Percentiles rank a stretch among this genome's conserved stretches.
Conservation (phyloP, 1,140 invertebrate genomes). For the Scaptomyza montana region DNA sequence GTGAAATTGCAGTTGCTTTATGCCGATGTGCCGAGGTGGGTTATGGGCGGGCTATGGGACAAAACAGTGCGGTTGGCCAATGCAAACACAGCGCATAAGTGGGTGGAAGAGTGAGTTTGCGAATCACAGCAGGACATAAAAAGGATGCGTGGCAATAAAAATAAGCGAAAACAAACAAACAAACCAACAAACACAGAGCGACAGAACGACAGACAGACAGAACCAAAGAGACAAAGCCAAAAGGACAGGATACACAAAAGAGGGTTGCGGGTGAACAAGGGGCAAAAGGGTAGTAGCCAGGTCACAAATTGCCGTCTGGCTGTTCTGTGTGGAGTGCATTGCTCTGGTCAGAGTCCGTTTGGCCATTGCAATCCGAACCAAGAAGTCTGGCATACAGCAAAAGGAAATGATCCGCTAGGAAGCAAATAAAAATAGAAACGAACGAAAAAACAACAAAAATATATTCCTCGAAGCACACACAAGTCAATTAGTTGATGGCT, state of each 20-base stretch:
- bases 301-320: slow-evolving; percentile 37
- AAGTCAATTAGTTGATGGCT: slow-evolving; percentile 43
- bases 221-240: slow-evolving; percentile 9
- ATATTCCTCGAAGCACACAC: slow-evolving; percentile 16
- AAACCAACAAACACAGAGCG: slow-evolving; percentile 29
- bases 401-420: background rate
- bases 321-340: slow-evolving; percentile 18
- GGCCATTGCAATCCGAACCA: slow-evolving; percentile 12
- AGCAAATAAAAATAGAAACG: slow-evolving; percentile 18
- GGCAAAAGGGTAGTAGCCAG: background rate
- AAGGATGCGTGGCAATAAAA: slow-evolving; percentile 71
- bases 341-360: slow-evolving; percentile 14
- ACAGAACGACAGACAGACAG: background rate
- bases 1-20: slow-evolving; percentile 48
- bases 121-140: slow-evolving; percentile 69
- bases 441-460: too few relatives aligned
- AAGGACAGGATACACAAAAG: slow-evolving; percentile 20
- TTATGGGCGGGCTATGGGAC: slow-evolving; percentile 19
- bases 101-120: slow-evolving; percentile 27
- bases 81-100: slow-evolving; percentile 46
- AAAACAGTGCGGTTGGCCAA: slow-evolving; percentile 61
- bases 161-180: slow-evolving; percentile 57
- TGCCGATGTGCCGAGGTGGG: slow-evolving; percentile 11
- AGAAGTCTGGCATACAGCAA: slow-evolving; percentile 1
- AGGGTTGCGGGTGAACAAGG: too few relatives aligned